Conservation (phyloP, 2,113 vertebrate species). For the Larimichthys crocea region DNA sequence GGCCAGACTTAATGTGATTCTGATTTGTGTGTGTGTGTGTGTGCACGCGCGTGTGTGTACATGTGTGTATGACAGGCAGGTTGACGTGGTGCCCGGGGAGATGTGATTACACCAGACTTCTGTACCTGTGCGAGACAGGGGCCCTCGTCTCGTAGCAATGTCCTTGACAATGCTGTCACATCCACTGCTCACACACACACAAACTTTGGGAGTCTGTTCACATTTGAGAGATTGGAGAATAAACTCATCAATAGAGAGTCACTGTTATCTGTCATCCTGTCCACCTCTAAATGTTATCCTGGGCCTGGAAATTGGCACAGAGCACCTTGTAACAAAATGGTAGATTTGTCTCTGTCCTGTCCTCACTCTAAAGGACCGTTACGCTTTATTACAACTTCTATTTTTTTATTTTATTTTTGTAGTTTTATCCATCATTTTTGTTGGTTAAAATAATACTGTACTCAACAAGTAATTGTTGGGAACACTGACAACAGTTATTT, state of each 20-base stretch:
- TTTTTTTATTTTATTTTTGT: not conserved
- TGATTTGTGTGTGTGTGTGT: slow-evolving; percentile 27
- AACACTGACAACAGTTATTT: not conserved
- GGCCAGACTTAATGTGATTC: slow-evolving; percentile 48
- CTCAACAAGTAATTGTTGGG: not conserved
- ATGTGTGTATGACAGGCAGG: slow-evolving; percentile 51
- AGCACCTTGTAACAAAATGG: slow-evolving; percentile 23
- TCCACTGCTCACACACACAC: not conserved
- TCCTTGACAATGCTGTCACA: slow-evolving; percentile 54
- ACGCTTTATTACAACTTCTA: not conserved
- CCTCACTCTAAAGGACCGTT: slow-evolving; percentile 12
- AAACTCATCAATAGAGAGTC: slow-evolving; percentile 32
- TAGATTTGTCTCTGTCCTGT: slow-evolving; percentile 6
- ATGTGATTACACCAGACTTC: slow-evolving; percentile 52
- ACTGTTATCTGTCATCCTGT: slow-evolving; percentile 31
- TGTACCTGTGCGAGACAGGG: slow-evolving; percentile 33
- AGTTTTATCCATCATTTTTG: not conserved
- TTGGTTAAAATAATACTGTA: not conserved
- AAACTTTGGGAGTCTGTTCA: not conserved
- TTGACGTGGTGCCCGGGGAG: slow-evolving; percentile 53
- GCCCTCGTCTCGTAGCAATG: not conserved
- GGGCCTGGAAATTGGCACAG: slow-evolving; percentile 20
- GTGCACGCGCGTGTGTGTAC: slow-evolving; percentile 10
- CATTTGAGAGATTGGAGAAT: slow-evolving; percentile 40
- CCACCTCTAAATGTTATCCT: slow-evolving; percentile 28